Percentiles rank a stretch among this genome's conserved stretches.
phyloP scores from a whole-genome alignment of 1,140 invertebrate species.

The Drosophila sechellia region DNA sequence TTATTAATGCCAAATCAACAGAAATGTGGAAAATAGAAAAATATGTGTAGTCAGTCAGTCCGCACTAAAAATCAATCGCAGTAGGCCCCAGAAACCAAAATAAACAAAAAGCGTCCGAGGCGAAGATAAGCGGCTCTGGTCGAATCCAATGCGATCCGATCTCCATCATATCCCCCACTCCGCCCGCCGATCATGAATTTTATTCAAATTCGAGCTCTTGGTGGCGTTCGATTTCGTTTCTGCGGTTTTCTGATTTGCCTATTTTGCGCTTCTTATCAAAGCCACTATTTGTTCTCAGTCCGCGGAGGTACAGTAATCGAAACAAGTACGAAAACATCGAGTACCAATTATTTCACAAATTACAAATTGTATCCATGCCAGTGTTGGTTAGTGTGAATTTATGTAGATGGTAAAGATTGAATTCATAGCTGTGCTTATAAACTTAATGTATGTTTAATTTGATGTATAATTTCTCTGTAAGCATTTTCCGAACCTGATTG shows the following conservation, averaged over 20 bases:
- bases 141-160: conserved; percentile 7
- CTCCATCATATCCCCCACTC: conserved; percentile 1
- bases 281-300: conserved; percentile 30
- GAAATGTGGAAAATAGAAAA: conserved; percentile 47
- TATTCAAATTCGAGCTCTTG: conserved; percentile 43
- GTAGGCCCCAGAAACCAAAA: conserved; percentile 43
- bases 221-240: conserved; percentile 42
- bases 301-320: conserved; percentile 21
- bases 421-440: too few relatives aligned
- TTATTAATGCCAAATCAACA: conserved; percentile 74
- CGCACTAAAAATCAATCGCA: conserved; percentile 60
- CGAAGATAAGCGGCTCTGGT: conserved; percentile 49
- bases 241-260: conserved; percentile 41
- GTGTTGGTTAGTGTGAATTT: too few relatives aligned
- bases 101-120: conserved; percentile 39
- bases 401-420: too few relatives aligned
- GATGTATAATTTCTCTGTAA: too few relatives aligned
- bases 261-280: conserved; percentile 40
- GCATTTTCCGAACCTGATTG: too few relatives aligned
- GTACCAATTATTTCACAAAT: background rate
- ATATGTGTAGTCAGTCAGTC: conserved; percentile 58
- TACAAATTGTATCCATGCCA: too few relatives aligned
- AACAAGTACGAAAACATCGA: background rate
- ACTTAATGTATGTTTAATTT: background rate
- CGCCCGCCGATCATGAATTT: conserved; percentile 3